These are phyloP conservation scores for Pseudopipra pipra DNA, from an alignment of 2,113 vertebrate species.

Conservation along the genomic window DNA sequence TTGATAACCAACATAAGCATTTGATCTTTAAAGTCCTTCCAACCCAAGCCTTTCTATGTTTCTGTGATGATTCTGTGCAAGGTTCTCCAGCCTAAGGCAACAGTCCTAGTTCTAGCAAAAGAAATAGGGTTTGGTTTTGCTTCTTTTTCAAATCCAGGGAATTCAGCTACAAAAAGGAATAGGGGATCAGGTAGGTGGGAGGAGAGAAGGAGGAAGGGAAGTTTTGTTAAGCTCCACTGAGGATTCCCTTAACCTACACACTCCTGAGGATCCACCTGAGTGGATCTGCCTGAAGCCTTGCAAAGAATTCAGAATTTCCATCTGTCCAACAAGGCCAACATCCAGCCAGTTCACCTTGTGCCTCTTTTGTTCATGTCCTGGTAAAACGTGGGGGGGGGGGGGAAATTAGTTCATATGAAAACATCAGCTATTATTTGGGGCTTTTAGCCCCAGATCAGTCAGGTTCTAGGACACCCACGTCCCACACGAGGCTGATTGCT, in stretches of 20 bases:
- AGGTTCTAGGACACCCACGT: not conserved
- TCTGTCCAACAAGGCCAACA: not conserved
- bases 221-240: not conserved
- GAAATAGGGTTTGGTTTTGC: not conserved
- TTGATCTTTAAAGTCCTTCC: not conserved
- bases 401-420: not conserved
- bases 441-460: not conserved
- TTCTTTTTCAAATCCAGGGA: not conserved
- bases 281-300: not conserved
- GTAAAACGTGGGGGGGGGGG: accelerated
- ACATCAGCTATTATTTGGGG: not conserved
- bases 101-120: not conserved
- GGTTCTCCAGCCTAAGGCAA: not conserved
- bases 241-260: no score
- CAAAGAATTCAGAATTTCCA: not conserved
- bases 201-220: not conserved
- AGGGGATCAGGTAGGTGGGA: not conserved
- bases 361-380: not conserved
- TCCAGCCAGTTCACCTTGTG: not conserved
- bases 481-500: accelerated
- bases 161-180: not conserved
- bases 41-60: not conserved
- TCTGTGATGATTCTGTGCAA: not conserved
- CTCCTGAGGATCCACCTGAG: not conserved
- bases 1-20: not conserved